These are phyloP conservation scores for Podabrus alpinus DNA, from an alignment of 2,888 invertebrate species.

Conservation along the genomic window DNA sequence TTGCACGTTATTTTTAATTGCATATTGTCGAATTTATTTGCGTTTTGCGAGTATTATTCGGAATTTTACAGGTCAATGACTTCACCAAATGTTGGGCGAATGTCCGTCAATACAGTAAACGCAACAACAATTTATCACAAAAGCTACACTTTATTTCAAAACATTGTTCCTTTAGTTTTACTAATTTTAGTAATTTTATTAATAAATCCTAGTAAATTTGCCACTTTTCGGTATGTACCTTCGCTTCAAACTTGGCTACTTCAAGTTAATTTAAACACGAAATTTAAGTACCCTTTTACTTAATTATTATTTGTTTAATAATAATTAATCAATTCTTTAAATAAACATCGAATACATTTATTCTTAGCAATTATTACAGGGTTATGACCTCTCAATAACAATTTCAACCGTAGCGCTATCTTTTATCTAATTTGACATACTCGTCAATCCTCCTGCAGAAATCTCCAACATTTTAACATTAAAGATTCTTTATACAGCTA, in stretches of 20 bases:
- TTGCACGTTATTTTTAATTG: not conserved
- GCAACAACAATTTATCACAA: not conserved
- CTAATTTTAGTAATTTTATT: not conserved
- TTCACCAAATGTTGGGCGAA: slow-evolving; percentile 24
- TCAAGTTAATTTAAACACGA: not conserved
- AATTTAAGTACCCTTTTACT: not conserved
- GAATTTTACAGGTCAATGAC: slow-evolving; percentile 35
- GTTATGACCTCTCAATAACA: slow-evolving; percentile 12
- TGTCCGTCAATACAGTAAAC: slow-evolving; percentile 5
- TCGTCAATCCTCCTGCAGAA: not conserved
- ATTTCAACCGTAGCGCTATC: not conserved
- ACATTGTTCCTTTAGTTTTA: not conserved
- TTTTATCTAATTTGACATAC: not conserved
- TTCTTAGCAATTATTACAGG: slow-evolving; percentile 3
- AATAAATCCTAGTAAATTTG: not conserved
- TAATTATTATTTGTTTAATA: not conserved
- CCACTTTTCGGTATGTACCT: not conserved
- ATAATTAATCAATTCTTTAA: not conserved
- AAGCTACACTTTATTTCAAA: not conserved
- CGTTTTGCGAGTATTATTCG: slow-evolving; percentile 8
- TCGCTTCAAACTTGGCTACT: not conserved
- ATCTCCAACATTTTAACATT: not conserved
- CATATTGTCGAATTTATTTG: not conserved
- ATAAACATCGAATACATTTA: not conserved
- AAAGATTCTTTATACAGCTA: no score